Percentiles rank a stretch among this genome's conserved stretches.
phyloP scores from a whole-genome alignment of 2,113 vertebrate species.

The Nothobranchius furzeri region DNA sequence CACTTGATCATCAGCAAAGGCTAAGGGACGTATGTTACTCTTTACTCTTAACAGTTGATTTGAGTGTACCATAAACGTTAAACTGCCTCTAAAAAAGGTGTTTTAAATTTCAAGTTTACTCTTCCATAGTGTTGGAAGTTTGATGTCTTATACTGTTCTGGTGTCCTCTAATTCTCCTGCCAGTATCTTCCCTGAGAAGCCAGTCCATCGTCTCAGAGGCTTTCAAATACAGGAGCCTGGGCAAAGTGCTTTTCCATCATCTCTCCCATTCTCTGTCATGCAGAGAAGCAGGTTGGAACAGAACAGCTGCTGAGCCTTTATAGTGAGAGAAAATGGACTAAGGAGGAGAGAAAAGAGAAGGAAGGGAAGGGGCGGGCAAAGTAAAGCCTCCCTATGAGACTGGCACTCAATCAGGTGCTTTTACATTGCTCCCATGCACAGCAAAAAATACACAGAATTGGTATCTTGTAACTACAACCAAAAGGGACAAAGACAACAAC shows the following conservation, averaged over 20 bases:
- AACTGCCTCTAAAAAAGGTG: slow-evolving; percentile 38
- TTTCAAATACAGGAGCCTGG: slow-evolving; percentile 46
- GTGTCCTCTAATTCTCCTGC: slow-evolving; percentile 30
- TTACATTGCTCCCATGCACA: slow-evolving; percentile 27
- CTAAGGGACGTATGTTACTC: no score
- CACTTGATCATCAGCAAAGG: no score
- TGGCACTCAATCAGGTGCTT: slow-evolving; percentile 44
- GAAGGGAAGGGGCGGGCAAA: slow-evolving; percentile 5
- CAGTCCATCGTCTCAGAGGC: slow-evolving; percentile 18
- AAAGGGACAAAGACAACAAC: slow-evolving; percentile 11
- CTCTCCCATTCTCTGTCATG: slow-evolving; percentile 55
- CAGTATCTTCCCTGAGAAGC: slow-evolving; percentile 17
- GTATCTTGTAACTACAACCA: slow-evolving; percentile 37
- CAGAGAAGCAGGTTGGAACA: slow-evolving; percentile 61
- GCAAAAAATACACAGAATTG: slow-evolving; percentile 28
- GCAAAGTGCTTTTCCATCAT: slow-evolving; percentile 60
- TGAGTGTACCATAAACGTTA: no score
- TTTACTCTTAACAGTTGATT: no score
- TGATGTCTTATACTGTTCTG: slow-evolving; percentile 18
- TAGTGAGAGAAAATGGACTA: slow-evolving; percentile 33
- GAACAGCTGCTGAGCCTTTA: slow-evolving; percentile 52
- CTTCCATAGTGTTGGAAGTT: not conserved
- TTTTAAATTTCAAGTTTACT: slow-evolving; percentile 40
- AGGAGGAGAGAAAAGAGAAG: not conserved
- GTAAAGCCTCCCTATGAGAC: slow-evolving; percentile 39